Percentiles rank a stretch among this genome's conserved stretches.
These are phyloP conservation scores for Benitochromis conjunctus DNA, from an alignment of 2,113 vertebrate species.

Conservation along the genomic window DNA sequence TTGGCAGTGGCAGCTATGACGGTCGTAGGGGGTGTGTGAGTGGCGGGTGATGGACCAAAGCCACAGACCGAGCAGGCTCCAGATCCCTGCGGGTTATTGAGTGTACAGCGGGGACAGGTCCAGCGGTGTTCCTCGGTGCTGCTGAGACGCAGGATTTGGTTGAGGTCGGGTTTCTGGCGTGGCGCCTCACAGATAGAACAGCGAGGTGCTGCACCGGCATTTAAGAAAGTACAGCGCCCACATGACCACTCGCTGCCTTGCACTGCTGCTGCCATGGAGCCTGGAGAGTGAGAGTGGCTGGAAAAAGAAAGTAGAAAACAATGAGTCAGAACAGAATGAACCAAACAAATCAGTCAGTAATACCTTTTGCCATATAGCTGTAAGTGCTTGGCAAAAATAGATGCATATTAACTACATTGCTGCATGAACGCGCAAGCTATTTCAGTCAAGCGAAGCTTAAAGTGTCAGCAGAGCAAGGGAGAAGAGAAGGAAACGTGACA, in stretches of 20 bases:
- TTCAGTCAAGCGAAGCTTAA: neutral
- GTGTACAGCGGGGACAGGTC: constrained; percentile 92
- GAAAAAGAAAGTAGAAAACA: constrained; percentile 51
- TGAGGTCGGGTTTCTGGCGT: constrained; percentile 92
- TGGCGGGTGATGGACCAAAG: constrained; percentile 50
- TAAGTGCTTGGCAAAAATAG: neutral
- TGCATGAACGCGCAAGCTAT: neutral
- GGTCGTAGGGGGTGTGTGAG: constrained; percentile 64
- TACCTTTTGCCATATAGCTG: neutral
- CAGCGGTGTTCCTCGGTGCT: constrained; percentile 90
- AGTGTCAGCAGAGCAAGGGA: neutral
- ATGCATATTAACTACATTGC: neutral
- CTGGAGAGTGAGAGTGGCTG: constrained; percentile 88
- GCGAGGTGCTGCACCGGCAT: constrained; percentile 84
- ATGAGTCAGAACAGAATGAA: neutral
- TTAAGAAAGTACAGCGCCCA: constrained; percentile 93
- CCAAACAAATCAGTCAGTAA: neutral
- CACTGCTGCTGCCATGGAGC: constrained; percentile 88
- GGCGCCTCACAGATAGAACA: constrained; percentile 98
- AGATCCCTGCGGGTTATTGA: constrained; percentile 88
- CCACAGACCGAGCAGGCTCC: constrained; percentile 88
- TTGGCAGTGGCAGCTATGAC: constrained; percentile 73
- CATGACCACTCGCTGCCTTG: constrained; percentile 90
- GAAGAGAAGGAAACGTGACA: neutral
- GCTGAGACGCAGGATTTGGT: constrained; percentile 93